Evolutionary conservation across 2,113 vertebrate species (phyloP).

Genomic region (cat (Felis catus)): F.catus_Fca126_mat1.0 CM031411.1:18096001-18096500

Average conservation of each 20-base stretch:
- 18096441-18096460: background rate
- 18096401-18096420: background rate
- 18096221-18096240: background rate
- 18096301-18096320: background rate
- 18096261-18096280: background rate
- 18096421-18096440: background rate
- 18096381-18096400: background rate
- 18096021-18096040: background rate
- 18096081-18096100: background rate
- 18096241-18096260: background rate
- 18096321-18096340: background rate
- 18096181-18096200: background rate
- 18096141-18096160: background rate
- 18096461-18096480: constrained; percentile 2
- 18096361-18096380: background rate
- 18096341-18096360: constrained; percentile 5
- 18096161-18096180: background rate
- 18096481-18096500: background rate
- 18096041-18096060: background rate
- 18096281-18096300: background rate
- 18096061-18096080: background rate
- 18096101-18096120: background rate
- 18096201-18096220: background rate
- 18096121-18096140: background rate
- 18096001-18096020: background rate